Evolutionary conservation across 2,113 vertebrate genomes (phyloP).

Genomic region (Triplophysa siluroides): DNA sequence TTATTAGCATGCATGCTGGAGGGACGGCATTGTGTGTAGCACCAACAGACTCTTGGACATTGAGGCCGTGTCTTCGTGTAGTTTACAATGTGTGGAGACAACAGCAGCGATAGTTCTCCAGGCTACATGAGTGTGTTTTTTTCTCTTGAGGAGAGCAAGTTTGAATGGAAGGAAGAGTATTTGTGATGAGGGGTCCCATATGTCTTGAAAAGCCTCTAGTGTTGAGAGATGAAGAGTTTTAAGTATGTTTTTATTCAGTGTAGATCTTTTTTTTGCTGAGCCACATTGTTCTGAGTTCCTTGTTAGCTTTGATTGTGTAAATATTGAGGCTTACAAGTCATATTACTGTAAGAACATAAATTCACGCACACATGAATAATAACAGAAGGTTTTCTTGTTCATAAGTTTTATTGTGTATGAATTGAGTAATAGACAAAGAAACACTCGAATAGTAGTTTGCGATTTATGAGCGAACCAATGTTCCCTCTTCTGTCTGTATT

Average conservation of each 20-base stretch:
- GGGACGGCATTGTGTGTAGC: conserved; percentile 27
- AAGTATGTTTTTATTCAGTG: conserved; percentile 47
- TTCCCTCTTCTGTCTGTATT: no score
- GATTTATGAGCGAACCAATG: no score
- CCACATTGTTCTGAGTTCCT: conserved; percentile 29
- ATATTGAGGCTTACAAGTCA: conserved; percentile 35
- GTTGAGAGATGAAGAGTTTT: conserved; percentile 40
- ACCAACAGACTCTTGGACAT: conserved; percentile 38
- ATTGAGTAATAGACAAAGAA: not conserved
- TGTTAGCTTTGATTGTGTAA: conserved; percentile 16
- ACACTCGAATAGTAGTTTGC: no score
- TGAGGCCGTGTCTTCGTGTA: conserved; percentile 26
- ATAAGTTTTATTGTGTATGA: conserved; percentile 23
- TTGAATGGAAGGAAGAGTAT: conserved; percentile 42
- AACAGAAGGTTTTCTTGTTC: conserved; percentile 24
- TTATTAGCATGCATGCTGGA: conserved; percentile 44
- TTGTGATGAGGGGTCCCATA: conserved; percentile 45
- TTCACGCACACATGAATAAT: conserved; percentile 5
- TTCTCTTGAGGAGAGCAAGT: conserved; percentile 1
- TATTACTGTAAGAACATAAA: conserved; percentile 1
- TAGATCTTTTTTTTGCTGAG: conserved; percentile 32
- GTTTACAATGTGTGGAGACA: conserved; percentile 13
- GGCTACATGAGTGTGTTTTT: conserved; percentile 23
- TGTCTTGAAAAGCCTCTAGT: conserved; percentile 50
- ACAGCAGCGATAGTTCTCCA: not conserved